Percentiles rank a stretch among this genome's conserved stretches.
phyloP scores from a whole-genome alignment of 2,888 invertebrate genomes.

The Phaedon cochleariae region DNA sequence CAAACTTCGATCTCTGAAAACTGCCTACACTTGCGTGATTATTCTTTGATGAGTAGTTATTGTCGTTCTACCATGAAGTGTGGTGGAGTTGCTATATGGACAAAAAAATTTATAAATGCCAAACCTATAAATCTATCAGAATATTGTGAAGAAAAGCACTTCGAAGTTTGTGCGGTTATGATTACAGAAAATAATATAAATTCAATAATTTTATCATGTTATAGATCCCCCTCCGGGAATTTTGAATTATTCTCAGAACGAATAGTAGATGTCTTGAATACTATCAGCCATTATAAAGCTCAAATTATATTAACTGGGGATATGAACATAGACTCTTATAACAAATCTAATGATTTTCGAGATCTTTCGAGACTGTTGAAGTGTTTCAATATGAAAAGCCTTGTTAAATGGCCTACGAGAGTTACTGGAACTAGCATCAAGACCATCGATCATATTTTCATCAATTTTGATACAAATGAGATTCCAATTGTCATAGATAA shows the following conservation, averaged over 20 bases:
- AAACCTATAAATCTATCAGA: slow-evolving; percentile 1
- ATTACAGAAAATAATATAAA: slow-evolving; percentile 8
- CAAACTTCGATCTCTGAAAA: background rate
- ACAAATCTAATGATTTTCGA: slow-evolving; percentile 1
- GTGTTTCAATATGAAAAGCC: slow-evolving; percentile 2
- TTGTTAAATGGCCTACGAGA: slow-evolving; percentile 8
- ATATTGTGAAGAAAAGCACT: slow-evolving; percentile 7
- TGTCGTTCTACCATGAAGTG: slow-evolving; percentile 11
- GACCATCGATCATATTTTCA: slow-evolving; percentile 9
- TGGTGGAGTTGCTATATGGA: background rate
- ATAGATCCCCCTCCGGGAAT: slow-evolving; percentile 12
- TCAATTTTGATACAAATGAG: no score
- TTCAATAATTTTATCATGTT: slow-evolving; percentile 6
- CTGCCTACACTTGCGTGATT: slow-evolving; percentile 8
- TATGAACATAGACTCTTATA: slow-evolving; percentile 7
- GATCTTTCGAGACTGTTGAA: slow-evolving; percentile 6
- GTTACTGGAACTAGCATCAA: slow-evolving; percentile 5
- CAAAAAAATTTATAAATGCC: slow-evolving; percentile 3
- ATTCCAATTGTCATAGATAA: no score
- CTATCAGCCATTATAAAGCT: slow-evolving; percentile 5
- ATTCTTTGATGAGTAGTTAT: slow-evolving; percentile 5
- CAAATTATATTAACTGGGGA: slow-evolving; percentile 5
- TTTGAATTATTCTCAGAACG: slow-evolving; percentile 5
- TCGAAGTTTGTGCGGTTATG: background rate
- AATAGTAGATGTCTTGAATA: slow-evolving; percentile 1